Conservation (phyloP, 2,113 vertebrate species). For the Silurus glanis region DNA sequence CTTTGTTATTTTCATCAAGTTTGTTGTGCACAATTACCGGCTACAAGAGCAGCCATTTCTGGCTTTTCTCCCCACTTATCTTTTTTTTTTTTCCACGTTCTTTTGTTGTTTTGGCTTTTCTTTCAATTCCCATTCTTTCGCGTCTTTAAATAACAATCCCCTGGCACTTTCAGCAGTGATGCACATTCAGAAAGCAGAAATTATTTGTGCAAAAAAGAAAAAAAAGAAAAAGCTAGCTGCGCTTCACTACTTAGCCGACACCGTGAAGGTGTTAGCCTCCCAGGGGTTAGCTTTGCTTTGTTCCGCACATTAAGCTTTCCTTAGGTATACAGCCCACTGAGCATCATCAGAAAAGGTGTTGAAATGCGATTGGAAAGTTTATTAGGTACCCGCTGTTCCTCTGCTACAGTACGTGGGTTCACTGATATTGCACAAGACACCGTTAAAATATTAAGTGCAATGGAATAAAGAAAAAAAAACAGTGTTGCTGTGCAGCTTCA, state of each 20-base stretch:
- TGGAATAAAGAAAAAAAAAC: neutral
- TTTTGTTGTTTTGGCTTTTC: neutral
- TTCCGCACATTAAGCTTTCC: neutral
- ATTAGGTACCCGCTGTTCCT: neutral
- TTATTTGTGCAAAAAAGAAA: neutral
- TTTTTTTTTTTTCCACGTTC: neutral
- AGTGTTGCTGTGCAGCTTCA: neutral
- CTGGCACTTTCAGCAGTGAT: slow-evolving; percentile 4
- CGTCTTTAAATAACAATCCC: slow-evolving; percentile 12
- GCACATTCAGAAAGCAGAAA: slow-evolving; percentile 21
- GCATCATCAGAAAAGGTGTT: neutral
- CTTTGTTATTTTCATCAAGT: neutral
- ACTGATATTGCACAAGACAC: neutral
- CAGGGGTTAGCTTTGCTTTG: slow-evolving; percentile 16
- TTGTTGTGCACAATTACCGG: slow-evolving; percentile 5
- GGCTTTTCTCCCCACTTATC: neutral
- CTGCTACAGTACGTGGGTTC: neutral
- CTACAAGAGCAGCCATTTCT: slow-evolving; percentile 1
- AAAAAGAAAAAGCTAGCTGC: slow-evolving; percentile 9
- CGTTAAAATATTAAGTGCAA: too few relatives aligned
- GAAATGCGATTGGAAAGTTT: slow-evolving; percentile 10
- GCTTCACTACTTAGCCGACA: slow-evolving; percentile 9
- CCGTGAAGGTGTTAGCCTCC: slow-evolving; percentile 6
- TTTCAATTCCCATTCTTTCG: neutral
- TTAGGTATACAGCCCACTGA: neutral